Base-by-base conservation (phyloP, 2,113 vertebrate genomes). In the Pao palembangensis region DNA sequence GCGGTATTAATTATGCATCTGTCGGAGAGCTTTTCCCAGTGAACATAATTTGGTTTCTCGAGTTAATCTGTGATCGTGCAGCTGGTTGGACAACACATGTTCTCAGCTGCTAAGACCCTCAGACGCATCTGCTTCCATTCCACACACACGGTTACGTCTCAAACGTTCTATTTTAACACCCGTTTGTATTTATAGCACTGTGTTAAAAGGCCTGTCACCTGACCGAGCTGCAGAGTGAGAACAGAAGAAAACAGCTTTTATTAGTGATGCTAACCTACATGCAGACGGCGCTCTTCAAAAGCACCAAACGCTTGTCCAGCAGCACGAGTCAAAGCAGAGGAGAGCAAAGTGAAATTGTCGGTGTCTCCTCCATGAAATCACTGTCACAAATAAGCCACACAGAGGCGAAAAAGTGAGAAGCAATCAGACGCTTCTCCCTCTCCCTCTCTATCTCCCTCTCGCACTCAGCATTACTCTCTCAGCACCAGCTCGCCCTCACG, bases 81-180 rank as follows among this genome's bases (percentile, higher is more conserved):
- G 57, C 67, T 57, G 77, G 55, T 68, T 56, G 28, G 51, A 71
- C 66, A 69, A 65, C 78, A 79, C 52, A 71, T 84, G 81, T 67
- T 73, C 72, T 31, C 75, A 73, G 77, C 73, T 82, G 64, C 62
- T 73, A 62, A 58, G 38, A 75, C 56, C 72, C 55, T 64, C 55
- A 50, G 18, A 71, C 65, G 72, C 78, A 75, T 78, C 77, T 69
- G 42, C 28, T 55, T 42, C 61, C 70, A 76, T 76, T 81, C 71
- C 75, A 68, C 58, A 71, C 67, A 55, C 55, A 75, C 62, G 58
- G 60, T 79, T 74, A 57, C 79, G 74, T 75, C 81, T 82, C 73
- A 71, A 81, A 79, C 78, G 55, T 69, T 74, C 73, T 85, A 87
- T 86, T 88, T 86, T 86, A 88, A 82, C 82, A 67, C 77, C 61